Conservation (phyloP, 2,888 invertebrate genomes). For the Callinectes sapidus region DNA sequence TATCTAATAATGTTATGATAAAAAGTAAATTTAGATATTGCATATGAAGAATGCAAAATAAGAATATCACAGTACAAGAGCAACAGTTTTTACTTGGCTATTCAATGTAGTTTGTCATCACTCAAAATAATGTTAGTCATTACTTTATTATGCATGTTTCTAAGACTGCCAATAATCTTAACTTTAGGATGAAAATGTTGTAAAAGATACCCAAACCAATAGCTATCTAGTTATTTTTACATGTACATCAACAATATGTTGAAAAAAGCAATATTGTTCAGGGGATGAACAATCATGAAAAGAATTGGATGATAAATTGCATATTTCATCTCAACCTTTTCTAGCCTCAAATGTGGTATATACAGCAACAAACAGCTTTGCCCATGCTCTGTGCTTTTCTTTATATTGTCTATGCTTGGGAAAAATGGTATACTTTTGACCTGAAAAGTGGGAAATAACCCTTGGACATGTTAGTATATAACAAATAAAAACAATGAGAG, state of each 20-base stretch:
- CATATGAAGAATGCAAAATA: background rate
- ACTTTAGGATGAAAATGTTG: background rate
- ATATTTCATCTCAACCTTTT: slow-evolving; percentile 18
- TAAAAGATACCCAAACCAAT: background rate
- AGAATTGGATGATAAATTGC: background rate
- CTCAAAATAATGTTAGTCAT: background rate
- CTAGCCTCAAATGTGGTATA: background rate
- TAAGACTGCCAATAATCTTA: background rate
- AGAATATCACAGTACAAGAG: slow-evolving; percentile 3
- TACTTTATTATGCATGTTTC: background rate
- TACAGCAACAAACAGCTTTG: background rate
- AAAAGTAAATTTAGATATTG: background rate
- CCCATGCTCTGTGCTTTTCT: background rate
- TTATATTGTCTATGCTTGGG: background rate
- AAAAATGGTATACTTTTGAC: background rate
- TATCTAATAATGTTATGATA: background rate
- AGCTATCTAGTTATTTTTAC: slow-evolving; percentile 6
- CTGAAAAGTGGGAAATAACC: background rate
- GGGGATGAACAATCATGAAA: background rate
- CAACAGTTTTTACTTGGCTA: background rate
- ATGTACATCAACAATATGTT: slow-evolving; percentile 16
- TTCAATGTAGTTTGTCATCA: background rate
- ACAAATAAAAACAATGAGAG: background rate
- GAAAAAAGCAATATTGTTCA: slow-evolving; percentile 24
- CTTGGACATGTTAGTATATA: background rate